Evolutionary conservation across 2,797 vertebrate species (phyloP), one percentile per base, ranked within the genome.

Genomic region (Craterocephalus amniculus): DNA sequence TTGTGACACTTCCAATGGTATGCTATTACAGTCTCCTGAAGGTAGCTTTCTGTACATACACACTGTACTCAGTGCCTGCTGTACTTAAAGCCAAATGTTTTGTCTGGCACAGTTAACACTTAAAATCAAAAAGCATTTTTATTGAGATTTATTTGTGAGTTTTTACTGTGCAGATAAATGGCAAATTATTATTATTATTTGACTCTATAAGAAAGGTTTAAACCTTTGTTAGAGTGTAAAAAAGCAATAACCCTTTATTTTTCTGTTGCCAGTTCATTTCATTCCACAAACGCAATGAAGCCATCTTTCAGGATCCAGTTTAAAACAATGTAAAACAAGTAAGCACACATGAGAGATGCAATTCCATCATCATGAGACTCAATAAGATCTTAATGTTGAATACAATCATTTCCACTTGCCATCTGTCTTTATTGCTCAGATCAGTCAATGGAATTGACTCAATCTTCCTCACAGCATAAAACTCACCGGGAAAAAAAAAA

Each of bases 371-470:
- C 81, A 83, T 66, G 63, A 87, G 77, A 87, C 83, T 90, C 78
- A 58, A 91, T 89, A 80, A 83, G 75, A 87, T 58, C 74, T 77
- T 20, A 58, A 76, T 86, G 86, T 85, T 89, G 79, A 88, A 91
- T 88, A 64, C 78, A 81, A 71, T 63, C 68, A 78, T 85, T 88
- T 90, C 84, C 77, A 81, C 72, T 80, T 90, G 74, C 82, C 80
- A 87, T 89, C 78, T 92, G 83, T 85, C 81, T 90, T 93, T 89
- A 93, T 90, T 49, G 64, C 69, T 75, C 72, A 74, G 83, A 85
- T 91, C 87, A 78, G 76, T 91, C 90, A 77, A 83, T 88, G 87
- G 78, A 80, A 93, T 90, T 81, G 84, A 92, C 91, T 87, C 82
- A 88, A 87, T 90, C 86, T 83, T 68, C 71, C 61, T 76, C 73